Conservation (phyloP, 2,888 invertebrate species). For the Latheticus oryzae region DNA sequence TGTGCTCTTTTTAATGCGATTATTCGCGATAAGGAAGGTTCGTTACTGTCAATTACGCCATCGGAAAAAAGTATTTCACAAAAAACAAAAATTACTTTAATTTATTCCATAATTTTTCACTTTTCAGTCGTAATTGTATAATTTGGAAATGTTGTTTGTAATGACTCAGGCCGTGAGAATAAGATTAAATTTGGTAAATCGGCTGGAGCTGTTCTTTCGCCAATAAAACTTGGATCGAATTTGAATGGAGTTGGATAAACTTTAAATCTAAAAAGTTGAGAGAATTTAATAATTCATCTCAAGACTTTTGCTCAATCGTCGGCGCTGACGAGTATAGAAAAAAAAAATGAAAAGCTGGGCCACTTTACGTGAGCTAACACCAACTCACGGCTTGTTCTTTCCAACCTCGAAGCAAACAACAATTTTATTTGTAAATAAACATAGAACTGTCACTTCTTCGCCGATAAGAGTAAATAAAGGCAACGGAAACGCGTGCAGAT, state of each 20-base stretch:
- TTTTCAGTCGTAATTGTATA: slow-evolving; percentile 4
- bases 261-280: slow-evolving; percentile 16
- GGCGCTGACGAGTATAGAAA: too few relatives aligned
- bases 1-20: slow-evolving; percentile 14
- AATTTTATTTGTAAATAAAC: slow-evolving; percentile 19
- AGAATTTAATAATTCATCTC: slow-evolving; percentile 11
- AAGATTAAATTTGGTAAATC: slow-evolving; percentile 11
- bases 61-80: neutral
- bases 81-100: slow-evolving; percentile 5
- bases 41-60: slow-evolving; percentile 15
- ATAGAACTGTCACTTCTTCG: neutral
- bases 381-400: too few relatives aligned
- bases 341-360: too few relatives aligned
- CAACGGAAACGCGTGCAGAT: slow-evolving; percentile 21
- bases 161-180: slow-evolving; percentile 2
- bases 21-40: slow-evolving; percentile 15
- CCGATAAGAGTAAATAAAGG: slow-evolving; percentile 12
- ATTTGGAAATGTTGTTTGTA: slow-evolving; percentile 13
- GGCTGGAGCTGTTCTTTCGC: slow-evolving; percentile 9
- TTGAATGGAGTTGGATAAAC: slow-evolving; percentile 4
- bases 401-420: too few relatives aligned
- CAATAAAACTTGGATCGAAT: slow-evolving; percentile 12
- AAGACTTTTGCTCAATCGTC: too few relatives aligned
- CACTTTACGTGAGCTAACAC: too few relatives aligned
- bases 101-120: slow-evolving; percentile 1